Base-by-base conservation (phyloP, 2,113 vertebrate species). In the Pagrus major region DNA sequence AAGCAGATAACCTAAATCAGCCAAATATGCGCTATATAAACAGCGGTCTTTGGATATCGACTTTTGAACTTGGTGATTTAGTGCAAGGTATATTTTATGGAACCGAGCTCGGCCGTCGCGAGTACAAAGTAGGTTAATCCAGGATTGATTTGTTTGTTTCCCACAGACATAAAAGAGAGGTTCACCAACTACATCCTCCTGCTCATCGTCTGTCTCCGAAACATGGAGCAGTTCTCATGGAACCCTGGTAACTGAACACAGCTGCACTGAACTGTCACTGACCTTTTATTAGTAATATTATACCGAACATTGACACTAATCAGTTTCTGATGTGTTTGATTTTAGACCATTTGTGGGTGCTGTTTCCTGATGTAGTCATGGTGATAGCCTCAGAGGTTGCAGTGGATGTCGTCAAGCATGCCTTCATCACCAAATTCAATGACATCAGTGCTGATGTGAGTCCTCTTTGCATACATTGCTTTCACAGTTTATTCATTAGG, bases 211-310 rank as follows among this genome's bases (percentile, higher is more conserved):
- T 99, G 98, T 92, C 94, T 99, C 76, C 95, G 98, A 90, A 99
- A 99, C 89, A 99, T 99, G 98, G 98, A 99, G 81, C 98, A 99
- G 91, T 99, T 99, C 93, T 99, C 98, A 27, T 99, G 98, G 98
- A 99, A 99, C 90, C 96, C 97, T 88, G 98, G 98, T 98, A 93
- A 93, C 56, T 61, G n/a, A 63, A 51, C 23, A 4, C 20, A n/a
- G 25, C 52, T 41, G 16, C 31, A 27, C 6, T 41, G 21, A 21
- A 27, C 25, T 3, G n/a, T 44, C 27, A 10, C 23, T 29, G 31
- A 44, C 16, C 6, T 21, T 46, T 20, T 49, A 37, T 51, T 33
- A 5, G 4, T 33, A 27, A 20, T 27, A 0, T 31, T 71, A 3
- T 7, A 25, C 11, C 42, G 11, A 66, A 29, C 27, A 59, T 23